A percentile compares a stretch with the other conserved stretches of the same genome.
Conservation (phyloP, 2,888 invertebrate species). For the Dione juno region DNA sequence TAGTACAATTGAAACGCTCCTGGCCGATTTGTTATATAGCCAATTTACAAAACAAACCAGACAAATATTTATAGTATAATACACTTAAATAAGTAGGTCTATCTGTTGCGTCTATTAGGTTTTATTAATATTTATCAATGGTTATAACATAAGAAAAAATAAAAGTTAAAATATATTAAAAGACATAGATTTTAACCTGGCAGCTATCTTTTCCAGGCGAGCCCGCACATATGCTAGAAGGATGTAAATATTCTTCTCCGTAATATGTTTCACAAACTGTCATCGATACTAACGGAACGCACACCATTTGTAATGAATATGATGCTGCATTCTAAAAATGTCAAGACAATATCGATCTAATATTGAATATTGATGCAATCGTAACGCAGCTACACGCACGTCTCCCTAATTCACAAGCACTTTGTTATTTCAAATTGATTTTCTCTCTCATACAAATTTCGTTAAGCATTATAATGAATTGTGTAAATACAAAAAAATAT, state of each 20-base stretch:
- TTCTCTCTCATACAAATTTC: no score
- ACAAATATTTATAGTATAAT: no score
- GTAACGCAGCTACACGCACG: no score
- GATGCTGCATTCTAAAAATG: slow-evolving; percentile 40
- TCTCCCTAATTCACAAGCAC: no score
- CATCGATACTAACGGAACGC: slow-evolving; percentile 38
- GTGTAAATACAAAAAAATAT: no score
- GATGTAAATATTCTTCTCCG: slow-evolving; percentile 19
- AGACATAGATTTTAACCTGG: slow-evolving; percentile 13
- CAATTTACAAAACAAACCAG: no score
- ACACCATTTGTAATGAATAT: slow-evolving; percentile 43
- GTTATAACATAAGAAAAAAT: neutral
- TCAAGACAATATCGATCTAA: neutral
- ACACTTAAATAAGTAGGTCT: no score
- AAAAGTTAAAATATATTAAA: neutral
- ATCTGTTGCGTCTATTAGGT: no score
- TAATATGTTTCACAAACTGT: slow-evolving; percentile 20
- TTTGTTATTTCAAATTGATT: no score
- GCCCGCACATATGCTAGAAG: slow-evolving; percentile 34
- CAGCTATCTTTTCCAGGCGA: slow-evolving; percentile 32
- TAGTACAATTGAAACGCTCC: neutral
- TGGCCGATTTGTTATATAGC: neutral
- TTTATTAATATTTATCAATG: no score
- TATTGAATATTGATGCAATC: neutral
- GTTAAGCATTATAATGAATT: no score